Conservation (phyloP, 2,888 invertebrate species). For the Epinotia bilunana region DNA sequence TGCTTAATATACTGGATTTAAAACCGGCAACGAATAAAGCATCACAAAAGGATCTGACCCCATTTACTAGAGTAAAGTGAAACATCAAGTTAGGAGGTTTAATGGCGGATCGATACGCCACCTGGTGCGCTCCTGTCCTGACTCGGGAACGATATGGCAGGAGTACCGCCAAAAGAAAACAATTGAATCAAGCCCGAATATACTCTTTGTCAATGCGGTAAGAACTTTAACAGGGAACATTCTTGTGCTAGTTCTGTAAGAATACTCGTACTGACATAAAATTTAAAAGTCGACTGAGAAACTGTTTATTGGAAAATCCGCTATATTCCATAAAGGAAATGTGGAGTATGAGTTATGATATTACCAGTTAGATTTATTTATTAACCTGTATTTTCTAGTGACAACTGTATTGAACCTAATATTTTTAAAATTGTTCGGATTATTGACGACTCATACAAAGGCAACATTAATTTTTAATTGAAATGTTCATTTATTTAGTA, state of each 20-base stretch:
- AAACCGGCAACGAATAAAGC: background rate
- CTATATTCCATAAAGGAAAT: too few relatives aligned
- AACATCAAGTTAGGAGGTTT: slow-evolving; percentile 51
- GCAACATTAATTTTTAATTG: too few relatives aligned
- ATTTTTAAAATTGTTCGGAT: too few relatives aligned
- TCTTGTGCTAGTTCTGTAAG: background rate
- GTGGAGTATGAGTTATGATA: too few relatives aligned
- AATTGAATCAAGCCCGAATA: slow-evolving; percentile 1
- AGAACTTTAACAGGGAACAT: background rate
- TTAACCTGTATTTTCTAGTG: too few relatives aligned
- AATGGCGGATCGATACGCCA: slow-evolving; percentile 56
- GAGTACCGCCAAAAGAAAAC: background rate
- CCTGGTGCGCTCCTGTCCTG: slow-evolving; percentile 61
- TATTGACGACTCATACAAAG: too few relatives aligned
- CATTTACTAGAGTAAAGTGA: slow-evolving; percentile 37
- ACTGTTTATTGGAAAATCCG: too few relatives aligned
- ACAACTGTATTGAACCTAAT: too few relatives aligned
- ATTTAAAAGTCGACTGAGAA: too few relatives aligned
- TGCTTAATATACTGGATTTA: background rate
- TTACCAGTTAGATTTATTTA: too few relatives aligned
- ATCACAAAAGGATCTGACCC: slow-evolving; percentile 26
- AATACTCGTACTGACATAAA: background rate
- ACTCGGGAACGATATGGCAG: slow-evolving; percentile 15
- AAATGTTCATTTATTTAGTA: too few relatives aligned
- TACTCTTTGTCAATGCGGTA: background rate